Evolutionary conservation across 2,113 vertebrate genomes (phyloP).

Genomic region (Cyanoramphus novaezelandiae): DNA sequence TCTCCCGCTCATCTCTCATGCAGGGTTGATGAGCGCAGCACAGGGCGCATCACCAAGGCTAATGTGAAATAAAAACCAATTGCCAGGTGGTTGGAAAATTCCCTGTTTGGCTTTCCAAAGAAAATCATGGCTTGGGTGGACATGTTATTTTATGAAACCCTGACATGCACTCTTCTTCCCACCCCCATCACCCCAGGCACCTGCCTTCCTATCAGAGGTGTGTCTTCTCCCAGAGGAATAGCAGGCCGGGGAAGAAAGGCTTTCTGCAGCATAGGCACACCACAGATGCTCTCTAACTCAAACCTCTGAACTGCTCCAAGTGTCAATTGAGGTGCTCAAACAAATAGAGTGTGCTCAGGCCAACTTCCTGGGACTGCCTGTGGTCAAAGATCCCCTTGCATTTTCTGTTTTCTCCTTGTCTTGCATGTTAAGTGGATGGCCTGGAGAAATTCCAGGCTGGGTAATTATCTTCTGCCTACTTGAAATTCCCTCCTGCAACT

Average conservation of each 20-base stretch:
- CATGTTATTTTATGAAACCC: neutral
- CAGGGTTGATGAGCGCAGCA: neutral
- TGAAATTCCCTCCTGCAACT: neutral
- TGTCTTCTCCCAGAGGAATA: neutral
- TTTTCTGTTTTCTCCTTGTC: neutral
- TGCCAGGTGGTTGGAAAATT: slow-evolving; percentile 9
- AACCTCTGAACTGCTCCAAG: neutral
- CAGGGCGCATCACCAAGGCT: neutral
- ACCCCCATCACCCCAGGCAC: neutral
- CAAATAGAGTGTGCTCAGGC: neutral
- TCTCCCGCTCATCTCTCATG: neutral
- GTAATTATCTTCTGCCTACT: slow-evolving; percentile 23
- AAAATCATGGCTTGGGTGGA: neutral
- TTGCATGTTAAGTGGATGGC: neutral
- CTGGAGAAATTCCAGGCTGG: slow-evolving; percentile 34
- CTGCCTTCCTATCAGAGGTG: neutral
- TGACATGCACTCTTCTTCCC: neutral
- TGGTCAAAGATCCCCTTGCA: neutral
- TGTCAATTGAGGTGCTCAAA: neutral
- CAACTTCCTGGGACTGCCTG: neutral
- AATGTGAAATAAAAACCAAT: neutral
- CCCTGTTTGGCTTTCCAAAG: neutral
- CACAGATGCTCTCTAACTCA: neutral
- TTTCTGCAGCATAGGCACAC: neutral
- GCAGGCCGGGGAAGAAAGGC: neutral